phyloP scores from a whole-genome alignment of 2,797 vertebrate species.

The Heliangelus exortis region DNA sequence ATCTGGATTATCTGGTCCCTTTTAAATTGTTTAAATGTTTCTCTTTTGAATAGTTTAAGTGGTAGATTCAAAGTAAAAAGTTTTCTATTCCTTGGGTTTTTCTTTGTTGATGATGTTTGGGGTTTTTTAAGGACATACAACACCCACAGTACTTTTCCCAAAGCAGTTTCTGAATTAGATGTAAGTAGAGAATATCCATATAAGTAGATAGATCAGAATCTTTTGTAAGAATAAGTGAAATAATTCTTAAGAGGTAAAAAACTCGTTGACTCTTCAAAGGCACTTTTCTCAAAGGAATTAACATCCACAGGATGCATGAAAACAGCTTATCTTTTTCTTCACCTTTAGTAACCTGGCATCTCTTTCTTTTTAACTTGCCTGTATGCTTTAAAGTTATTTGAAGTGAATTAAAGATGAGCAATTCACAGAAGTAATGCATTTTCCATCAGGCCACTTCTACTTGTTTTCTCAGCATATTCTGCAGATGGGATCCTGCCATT shows the following conservation, averaged over 20 bases:
- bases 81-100: background rate
- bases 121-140: background rate
- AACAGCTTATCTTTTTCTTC: background rate
- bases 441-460: background rate
- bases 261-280: constrained; percentile 30
- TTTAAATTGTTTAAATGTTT: background rate
- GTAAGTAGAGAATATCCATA: background rate
- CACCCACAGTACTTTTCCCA: background rate
- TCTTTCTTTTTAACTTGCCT: background rate
- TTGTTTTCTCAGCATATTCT: constrained; percentile 30
- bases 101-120: background rate
- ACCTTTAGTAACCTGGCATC: background rate
- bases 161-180: background rate
- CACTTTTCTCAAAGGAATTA: constrained; percentile 27
- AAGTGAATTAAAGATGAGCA: constrained; percentile 34
- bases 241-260: background rate
- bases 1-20: background rate
- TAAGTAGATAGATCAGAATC: background rate
- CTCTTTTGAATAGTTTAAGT: constrained; percentile 2
- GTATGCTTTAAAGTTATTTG: background rate
- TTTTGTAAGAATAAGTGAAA: constrained; percentile 1
- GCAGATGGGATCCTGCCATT: background rate
- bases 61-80: background rate
- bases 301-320: background rate
- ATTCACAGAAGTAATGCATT: constrained; percentile 13